phyloP scores from a whole-genome alignment of 2,888 invertebrate species.

The Lepas anatifera region DNA sequence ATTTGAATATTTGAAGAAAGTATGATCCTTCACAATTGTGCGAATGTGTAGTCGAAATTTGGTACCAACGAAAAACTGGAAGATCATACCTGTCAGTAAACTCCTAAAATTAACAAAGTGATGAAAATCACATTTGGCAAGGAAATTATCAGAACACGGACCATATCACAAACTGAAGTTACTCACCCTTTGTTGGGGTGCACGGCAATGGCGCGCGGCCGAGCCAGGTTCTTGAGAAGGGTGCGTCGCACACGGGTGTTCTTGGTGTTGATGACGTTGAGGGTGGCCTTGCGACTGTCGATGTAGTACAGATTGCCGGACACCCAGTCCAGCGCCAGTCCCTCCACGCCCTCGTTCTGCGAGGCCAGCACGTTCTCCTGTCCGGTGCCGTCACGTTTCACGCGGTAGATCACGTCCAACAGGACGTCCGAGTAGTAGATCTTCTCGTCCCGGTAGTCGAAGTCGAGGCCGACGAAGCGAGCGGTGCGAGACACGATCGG shows the following conservation, averaged over 20 bases:
- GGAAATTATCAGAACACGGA: no score
- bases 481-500: slow-evolving; percentile 86
- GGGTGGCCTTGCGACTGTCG: slow-evolving; percentile 81
- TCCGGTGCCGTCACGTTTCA: slow-evolving; percentile 38
- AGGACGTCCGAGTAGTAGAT: slow-evolving; percentile 97
- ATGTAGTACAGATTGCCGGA: slow-evolving; percentile 92
- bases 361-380: slow-evolving; percentile 84
- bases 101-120: no score
- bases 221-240: slow-evolving; percentile 70
- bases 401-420: slow-evolving; percentile 76
- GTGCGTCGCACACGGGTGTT: slow-evolving; percentile 74
- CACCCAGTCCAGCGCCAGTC: slow-evolving; percentile 89
- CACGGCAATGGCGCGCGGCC: slow-evolving; percentile 90
- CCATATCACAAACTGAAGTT: no score
- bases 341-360: slow-evolving; percentile 94
- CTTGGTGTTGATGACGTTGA: slow-evolving; percentile 80
- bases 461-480: slow-evolving; percentile 88
- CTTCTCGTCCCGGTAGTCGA: slow-evolving; percentile 71
- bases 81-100: no score
- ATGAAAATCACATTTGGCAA: no score
- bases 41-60: no score
- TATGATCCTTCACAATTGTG: no score
- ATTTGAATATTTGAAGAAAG: no score
- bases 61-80: no score
- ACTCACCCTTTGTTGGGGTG: slow-evolving; percentile 76